Evolutionary conservation across 2,888 invertebrate genomes (phyloP), one percentile per base, ranked within the genome.

Genomic region (Aphodius granarius): DNA sequence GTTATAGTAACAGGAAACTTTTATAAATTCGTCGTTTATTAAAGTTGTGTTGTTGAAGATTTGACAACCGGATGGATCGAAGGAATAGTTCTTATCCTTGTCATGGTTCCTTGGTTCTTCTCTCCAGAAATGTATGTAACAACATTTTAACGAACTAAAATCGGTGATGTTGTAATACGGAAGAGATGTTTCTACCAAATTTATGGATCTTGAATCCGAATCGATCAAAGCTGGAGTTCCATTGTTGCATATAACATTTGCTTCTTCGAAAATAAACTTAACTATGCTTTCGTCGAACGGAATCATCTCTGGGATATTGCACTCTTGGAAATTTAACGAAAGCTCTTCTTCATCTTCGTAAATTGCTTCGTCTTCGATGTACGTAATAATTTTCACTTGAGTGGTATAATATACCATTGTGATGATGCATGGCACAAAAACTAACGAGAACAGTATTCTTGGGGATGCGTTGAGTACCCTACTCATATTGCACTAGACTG

Each of bases 301-400:
- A 78, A 90, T 88, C 81, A 93, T 86, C 0, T 89, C 89, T 0
- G 93, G 92, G 79, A 94, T 93, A 6, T 90, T 90, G 83, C 94
- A 94, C 19, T 93, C 93, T 76, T 89, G 86, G 6, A 79, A 15
- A n/a, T 76, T 66, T 43, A 43, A 43, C 43, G 43, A 13, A 43
- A 0, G 13, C 90, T 89, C 73, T 93, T 79, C 13, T 84, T 73
- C 72, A 90, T 89, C 73, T 93, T 79, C 13, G 84, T 73, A 73
- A 83, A 81, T 3, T 78, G 78, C 62, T 77, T 78, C 75, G 75
- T 65, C 6, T 63, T 20, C 22, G 43, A 6, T 43, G 43, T 43
- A 43, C 3, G 3, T 43, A 43, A n/a, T n/a, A n/a, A 9, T 43
- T 43, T 43, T 13, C 43, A 43, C 43, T 43, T 43, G 43, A 43